Conservation (phyloP, 2,888 invertebrate species). For the Sinhomidia bicolor region DNA sequence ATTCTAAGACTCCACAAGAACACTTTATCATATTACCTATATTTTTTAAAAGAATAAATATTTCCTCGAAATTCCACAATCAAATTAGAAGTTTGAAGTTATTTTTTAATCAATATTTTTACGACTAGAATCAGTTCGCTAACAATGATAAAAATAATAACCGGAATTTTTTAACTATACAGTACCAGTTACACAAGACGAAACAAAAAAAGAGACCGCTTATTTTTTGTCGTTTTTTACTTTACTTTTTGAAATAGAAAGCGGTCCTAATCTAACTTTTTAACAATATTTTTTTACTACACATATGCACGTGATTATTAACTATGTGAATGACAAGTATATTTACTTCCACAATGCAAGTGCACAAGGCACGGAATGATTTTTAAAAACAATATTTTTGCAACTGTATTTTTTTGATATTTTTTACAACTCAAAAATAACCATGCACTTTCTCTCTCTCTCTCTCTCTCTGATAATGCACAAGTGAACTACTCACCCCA, state of each 20-base stretch:
- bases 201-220: constrained; percentile 8
- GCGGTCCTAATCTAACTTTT: constrained; percentile 18
- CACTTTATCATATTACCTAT: not conserved
- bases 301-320: not conserved
- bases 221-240: constrained; percentile 19
- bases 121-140: constrained; percentile 32
- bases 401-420: not conserved
- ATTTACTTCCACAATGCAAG: not conserved
- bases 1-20: constrained; percentile 41
- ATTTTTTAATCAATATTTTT: constrained; percentile 29
- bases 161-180: not conserved
- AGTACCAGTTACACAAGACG: constrained; percentile 2
- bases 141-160: constrained; percentile 25
- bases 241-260: constrained; percentile 7
- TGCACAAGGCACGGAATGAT: not conserved
- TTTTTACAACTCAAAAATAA: constrained; percentile 20
- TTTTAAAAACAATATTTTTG: constrained; percentile 33
- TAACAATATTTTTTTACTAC: not conserved
- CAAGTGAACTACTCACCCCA: constrained; percentile 27
- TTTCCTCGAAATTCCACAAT: not conserved
- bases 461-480: constrained; percentile 9
- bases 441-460: too few relatives aligned
- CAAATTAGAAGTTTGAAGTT: constrained; percentile 18
- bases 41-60: not conserved
- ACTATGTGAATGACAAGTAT: not conserved